Percentiles rank a stretch among this genome's conserved stretches.
Conservation (phyloP, 2,888 invertebrate species). For the Cephonodes hylas region DNA sequence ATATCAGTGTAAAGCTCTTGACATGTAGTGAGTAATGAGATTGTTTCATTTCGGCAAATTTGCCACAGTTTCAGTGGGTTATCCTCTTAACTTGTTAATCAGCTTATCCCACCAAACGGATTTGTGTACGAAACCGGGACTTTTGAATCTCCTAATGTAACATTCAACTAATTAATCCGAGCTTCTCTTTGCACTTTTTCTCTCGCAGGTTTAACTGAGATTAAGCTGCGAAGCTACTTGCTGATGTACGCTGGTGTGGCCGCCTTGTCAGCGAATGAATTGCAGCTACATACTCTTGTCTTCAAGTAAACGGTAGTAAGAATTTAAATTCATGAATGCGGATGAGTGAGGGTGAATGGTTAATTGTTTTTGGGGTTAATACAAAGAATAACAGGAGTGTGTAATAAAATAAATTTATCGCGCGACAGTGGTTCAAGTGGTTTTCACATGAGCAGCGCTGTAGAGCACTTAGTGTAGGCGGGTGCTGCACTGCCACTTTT, state of each 20-base stretch:
- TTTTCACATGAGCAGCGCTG: slow-evolving; percentile 31
- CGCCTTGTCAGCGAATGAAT: not conserved
- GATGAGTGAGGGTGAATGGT: not conserved
- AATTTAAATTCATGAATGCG: not conserved
- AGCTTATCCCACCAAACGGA: slow-evolving; percentile 61
- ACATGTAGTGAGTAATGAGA: slow-evolving; percentile 54
- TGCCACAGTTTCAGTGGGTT: slow-evolving; percentile 43
- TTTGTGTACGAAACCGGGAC: slow-evolving; percentile 45
- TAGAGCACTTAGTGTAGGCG: slow-evolving; percentile 34
- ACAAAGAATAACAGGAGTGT: not conserved
- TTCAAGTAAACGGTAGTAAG: not conserved
- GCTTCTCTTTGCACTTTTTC: not conserved
- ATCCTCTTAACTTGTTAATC: slow-evolving; percentile 69
- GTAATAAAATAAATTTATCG: not conserved
- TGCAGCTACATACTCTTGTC: not conserved
- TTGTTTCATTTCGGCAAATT: slow-evolving; percentile 62
- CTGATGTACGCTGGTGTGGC: not conserved
- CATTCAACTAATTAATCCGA: slow-evolving; percentile 36
- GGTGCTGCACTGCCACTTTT: slow-evolving; percentile 43
- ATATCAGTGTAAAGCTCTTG: slow-evolving; percentile 44
- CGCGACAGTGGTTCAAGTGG: slow-evolving; percentile 16
- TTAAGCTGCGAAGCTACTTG: not conserved
- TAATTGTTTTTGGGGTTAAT: not conserved
- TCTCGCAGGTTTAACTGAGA: not conserved
- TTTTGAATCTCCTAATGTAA: slow-evolving; percentile 34